These are phyloP conservation scores for Limenitis arthemis DNA, from an alignment of 2,888 invertebrate species.

Conservation along the genomic window DNA sequence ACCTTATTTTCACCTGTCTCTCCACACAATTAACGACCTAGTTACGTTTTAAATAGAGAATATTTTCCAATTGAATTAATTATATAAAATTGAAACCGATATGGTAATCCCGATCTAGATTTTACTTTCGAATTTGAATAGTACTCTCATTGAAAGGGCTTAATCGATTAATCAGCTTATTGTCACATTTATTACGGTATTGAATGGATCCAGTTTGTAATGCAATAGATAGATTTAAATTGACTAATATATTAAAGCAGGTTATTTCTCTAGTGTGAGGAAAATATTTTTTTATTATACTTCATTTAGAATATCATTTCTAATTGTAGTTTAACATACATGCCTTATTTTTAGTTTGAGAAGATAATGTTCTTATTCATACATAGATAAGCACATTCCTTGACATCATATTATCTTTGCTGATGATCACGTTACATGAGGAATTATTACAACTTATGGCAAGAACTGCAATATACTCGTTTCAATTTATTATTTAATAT, in stretches of 20 bases:
- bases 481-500: too few species aligned
- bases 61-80: constrained; percentile 5
- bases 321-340: too few species aligned
- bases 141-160: constrained; percentile 15
- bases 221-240: constrained; percentile 1
- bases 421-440: too few species aligned
- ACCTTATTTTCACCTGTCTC: constrained; percentile 21
- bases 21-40: constrained; percentile 15
- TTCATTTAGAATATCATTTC: too few species aligned
- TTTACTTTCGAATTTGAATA: constrained; percentile 21
- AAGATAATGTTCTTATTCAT: too few species aligned
- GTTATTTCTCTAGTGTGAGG: neutral
- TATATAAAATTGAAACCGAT: constrained; percentile 9
- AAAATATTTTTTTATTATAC: too few species aligned
- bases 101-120: constrained; percentile 14
- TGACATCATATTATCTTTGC: too few species aligned
- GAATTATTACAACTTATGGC: too few species aligned
- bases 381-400: too few species aligned
- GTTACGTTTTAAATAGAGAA: constrained; percentile 18
- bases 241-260: neutral
- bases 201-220: neutral
- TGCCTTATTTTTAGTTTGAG: too few species aligned
- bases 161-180: constrained; percentile 17
- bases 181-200: constrained; percentile 11
- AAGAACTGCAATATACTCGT: too few species aligned